Evolutionary conservation across 1,140 invertebrate species (phyloP), one percentile per base, ranked within the genome.

Genomic region (Tyrophagus putrescentiae): DNA sequence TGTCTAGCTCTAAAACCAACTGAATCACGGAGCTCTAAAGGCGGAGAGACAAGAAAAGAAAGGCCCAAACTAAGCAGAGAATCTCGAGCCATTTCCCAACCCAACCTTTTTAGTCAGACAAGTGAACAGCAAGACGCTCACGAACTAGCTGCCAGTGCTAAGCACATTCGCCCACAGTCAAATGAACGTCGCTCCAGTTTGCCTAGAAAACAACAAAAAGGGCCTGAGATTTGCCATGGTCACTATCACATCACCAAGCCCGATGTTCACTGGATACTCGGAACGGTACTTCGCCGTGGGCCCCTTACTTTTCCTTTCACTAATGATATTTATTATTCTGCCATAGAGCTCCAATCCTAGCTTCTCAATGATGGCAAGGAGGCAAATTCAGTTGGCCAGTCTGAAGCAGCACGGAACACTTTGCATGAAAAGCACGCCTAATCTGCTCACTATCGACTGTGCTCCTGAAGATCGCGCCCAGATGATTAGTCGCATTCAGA

Each of bases 221-320:
- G 7, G 7, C 18, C 21, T 27, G 28, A 25, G 21, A 5, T 53
- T 18, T 11, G 7, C 5, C 13, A 27, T 1, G 25, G 11, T 25
- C 52, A 54, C 39, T 54, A 54, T 54, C 52, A 27, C 39, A 7
- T 54, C 9, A 54, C 25, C 2, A 54, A 54, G 25, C 52, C 52
- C n/a, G 52, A 54, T 54, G 25, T 54, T 54, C 13, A 54, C 27
- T 54, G 13, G 52, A 27, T 54, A 34, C 52, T 54, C 25, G 28
- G 25, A 9, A 31, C 13, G 3, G 27, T 27, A 54, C 39, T 11
- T 34, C 1, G 32, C 9, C 21, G 9, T 13, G 31, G 31, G 23
- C 7, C 13, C 31, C 31, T 13, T 39, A 13, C 13, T 39, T 39
- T 39, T 13, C 13, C 36, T 39, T 13, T 39, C 23, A 48, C 31